Evolutionary conservation across 2,888 invertebrate genomes (phyloP).

Genomic region (Cryptocephalus primarius): DNA sequence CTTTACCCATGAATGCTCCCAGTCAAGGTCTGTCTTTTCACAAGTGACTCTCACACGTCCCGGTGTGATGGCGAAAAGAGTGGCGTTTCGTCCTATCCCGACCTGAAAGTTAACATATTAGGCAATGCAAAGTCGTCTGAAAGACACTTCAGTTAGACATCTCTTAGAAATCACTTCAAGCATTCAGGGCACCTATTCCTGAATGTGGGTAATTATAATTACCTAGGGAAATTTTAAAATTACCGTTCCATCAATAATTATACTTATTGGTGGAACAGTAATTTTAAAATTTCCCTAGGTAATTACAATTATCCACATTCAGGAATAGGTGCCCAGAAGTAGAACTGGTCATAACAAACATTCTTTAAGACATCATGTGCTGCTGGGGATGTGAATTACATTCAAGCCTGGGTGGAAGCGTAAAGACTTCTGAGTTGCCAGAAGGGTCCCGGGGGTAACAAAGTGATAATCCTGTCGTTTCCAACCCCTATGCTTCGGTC

Average conservation of each 20-base stretch:
- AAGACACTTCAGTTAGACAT: too few species aligned
- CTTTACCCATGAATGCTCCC: constrained; percentile 66
- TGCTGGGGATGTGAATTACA: constrained; percentile 35
- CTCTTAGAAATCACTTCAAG: too few species aligned
- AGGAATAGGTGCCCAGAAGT: too few species aligned
- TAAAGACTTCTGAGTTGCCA: constrained; percentile 56
- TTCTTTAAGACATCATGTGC: not conserved
- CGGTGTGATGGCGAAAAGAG: constrained; percentile 66
- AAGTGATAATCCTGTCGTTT: constrained; percentile 59
- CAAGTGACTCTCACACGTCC: constrained; percentile 74
- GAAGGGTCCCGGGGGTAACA: constrained; percentile 55
- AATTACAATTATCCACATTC: too few species aligned
- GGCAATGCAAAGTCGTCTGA: too few species aligned
- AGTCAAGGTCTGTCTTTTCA: constrained; percentile 69
- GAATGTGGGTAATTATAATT: too few species aligned
- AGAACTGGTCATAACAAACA: constrained; percentile 9
- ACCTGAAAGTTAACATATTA: constrained; percentile 48
- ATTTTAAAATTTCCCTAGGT: too few species aligned
- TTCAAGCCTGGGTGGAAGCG: constrained; percentile 74
- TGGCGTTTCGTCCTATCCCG: constrained; percentile 67
- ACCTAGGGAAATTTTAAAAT: too few species aligned
- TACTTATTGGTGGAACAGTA: too few species aligned
- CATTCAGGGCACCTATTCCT: too few species aligned
- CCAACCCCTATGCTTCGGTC: constrained; percentile 70
- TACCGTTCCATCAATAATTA: too few species aligned